Base-by-base conservation (phyloP, 2,888 invertebrate genomes). In the Lobophora halterata region DNA sequence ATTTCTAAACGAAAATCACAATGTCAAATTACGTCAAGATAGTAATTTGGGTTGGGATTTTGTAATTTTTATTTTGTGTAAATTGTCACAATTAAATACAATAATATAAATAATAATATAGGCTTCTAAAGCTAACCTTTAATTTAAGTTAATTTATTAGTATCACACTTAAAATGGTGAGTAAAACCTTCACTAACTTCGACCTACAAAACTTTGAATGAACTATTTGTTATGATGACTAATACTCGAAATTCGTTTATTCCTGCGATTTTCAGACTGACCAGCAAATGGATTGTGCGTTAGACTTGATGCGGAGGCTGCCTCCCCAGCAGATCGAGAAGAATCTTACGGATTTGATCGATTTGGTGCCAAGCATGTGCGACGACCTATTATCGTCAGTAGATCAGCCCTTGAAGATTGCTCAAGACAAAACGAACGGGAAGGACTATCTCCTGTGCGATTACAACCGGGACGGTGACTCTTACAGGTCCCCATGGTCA, bases 261-360 rank as follows among this genome's bases (percentile, higher is more conserved):
- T 58, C 49, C 21, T 46, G 18, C 14, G 10, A 31, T 37, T 83
- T 81, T 42, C 77, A 97, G 97, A 95, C 94, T 75, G 97, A 97
- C 75, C 94, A 96, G 83, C 97, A 98, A 89, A 94, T 99, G 92
- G 99, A 99, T 89, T 98, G 98, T 89, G 99, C 99, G 30, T 89
- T 99, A 63, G 99, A 99, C 89, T 90, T 99, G 74, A 99, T 99
- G 99, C 91, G 99, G 72, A 93, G 99, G 65, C 87, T 99, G 76
- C 99, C 99, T 58, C 99, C 99, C 56, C 99, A 99, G 87, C 97
- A 99, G 87, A 98, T 99, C 62, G 99, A 99, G 79, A 98, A 98
- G 81, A 99, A 99, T 86, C 89, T 99, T 53, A 96, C 96, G 74
- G 98, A 99, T 90, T 90, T 99, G 69, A 98, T 99, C 69, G 98